phyloP scores from a whole-genome alignment of 2,113 vertebrate genomes.

The Mustela nigripes region DNA sequence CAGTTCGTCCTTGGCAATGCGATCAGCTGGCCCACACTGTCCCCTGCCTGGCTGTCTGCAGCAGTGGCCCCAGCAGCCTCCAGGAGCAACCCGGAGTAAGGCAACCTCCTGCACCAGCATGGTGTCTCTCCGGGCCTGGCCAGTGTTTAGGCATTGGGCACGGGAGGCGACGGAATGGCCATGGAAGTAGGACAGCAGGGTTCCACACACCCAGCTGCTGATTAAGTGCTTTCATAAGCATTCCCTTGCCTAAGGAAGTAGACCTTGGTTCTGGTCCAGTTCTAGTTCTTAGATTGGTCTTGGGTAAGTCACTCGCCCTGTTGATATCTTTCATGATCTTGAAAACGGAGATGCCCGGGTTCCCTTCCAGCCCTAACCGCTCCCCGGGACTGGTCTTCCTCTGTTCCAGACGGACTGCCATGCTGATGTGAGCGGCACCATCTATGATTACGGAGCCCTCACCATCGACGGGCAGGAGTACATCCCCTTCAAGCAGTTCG shows the following conservation, averaged over 20 bases:
- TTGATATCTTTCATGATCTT: background rate
- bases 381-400: background rate
- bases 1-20: background rate
- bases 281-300: background rate
- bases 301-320: background rate
- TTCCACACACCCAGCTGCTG: background rate
- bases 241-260: background rate
- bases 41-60: background rate
- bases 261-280: background rate
- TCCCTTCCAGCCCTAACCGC: background rate
- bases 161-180: background rate
- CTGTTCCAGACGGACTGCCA: conserved; percentile 90
- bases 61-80: background rate
- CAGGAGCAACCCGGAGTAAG: background rate
- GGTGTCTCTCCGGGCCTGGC: background rate
- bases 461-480: conserved; percentile 89
- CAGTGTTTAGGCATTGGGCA: background rate
- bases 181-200: background rate
- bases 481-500: conserved; percentile 90
- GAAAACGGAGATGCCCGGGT: background rate
- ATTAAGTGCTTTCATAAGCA: background rate
- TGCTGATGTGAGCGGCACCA: conserved; percentile 83
- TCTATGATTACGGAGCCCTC: conserved; percentile 91
- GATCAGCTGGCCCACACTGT: background rate
- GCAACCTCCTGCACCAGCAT: background rate